Evolutionary conservation across 64 coral and sea anemone genomes (phyloP), one percentile per base, ranked within the genome.

Genomic region (Cladopsammia gracilis): DNA sequence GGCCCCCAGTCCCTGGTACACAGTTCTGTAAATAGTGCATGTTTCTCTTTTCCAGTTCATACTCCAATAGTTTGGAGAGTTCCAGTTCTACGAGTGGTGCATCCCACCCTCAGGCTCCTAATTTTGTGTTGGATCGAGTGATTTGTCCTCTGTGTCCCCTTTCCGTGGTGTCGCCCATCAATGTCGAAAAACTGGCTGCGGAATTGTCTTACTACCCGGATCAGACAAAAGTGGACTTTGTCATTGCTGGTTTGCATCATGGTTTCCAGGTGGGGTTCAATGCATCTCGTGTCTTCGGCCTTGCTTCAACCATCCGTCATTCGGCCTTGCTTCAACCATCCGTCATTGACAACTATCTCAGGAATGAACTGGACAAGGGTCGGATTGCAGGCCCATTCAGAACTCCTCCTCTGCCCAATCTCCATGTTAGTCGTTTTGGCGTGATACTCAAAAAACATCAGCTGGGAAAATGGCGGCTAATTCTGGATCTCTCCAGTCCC

Each of bases 361-460:
- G 20, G 4, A 11, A 64, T 44, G 60, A 80, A 53, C 83, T 93
- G 13, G 52, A 70, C 19, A n/a, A n/a, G n/a, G n/a, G n/a, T n/a
- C n/a, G n/a, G n/a, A n/a, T n/a, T n/a, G n/a, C n/a, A n/a, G n/a
- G n/a, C n/a, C n/a, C n/a, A n/a, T n/a, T n/a, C n/a, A n/a, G 64
- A 71, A 16, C 71, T 92, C 9, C 61, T 90, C 8, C 53, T 54
- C 57, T n/a, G n/a, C n/a, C n/a, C n/a, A n/a, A n/a, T n/a, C n/a
- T n/a, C n/a, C n/a, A n/a, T n/a, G n/a, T n/a, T n/a, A n/a, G n/a
- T n/a, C n/a, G n/a, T n/a, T n/a, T n/a, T n/a, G n/a, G n/a, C n/a
- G n/a, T n/a, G n/a, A n/a, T n/a, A n/a, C n/a, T n/a, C n/a, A n/a
- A n/a, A n/a, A n/a, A n/a, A n/a, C n/a, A n/a, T n/a, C n/a, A n/a